Base-by-base conservation (phyloP, 2,888 invertebrate species). In the Carcina quercana region DNA sequence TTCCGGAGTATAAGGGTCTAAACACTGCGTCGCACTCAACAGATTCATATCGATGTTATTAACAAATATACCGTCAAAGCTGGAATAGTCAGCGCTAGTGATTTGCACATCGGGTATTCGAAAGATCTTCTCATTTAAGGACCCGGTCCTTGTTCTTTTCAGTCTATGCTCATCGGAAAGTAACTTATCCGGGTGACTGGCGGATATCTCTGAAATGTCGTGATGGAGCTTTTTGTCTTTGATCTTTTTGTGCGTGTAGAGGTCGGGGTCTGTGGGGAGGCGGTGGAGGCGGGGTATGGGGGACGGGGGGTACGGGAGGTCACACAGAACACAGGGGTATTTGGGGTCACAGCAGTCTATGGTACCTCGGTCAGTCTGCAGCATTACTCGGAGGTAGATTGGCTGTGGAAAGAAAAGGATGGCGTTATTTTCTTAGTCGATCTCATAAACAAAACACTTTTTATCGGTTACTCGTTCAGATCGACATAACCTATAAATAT, bases 1-100 rank as follows among this genome's bases (percentile, higher is more conserved):
- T 54, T 93, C 93, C n/a, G 93, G 93, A 0, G 93, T 93, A 51
- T 93, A 93, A 0, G 93, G 93, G 49, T 92, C 92, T 52, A 88
- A 71, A 53, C 75, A 79, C 3, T 46, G 67, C 1, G 56, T 43
- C 0, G 72, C 73, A 5, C 64, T 64, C 1, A 88, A 56, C 14
- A 86, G 55, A 1, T 85, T 79, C 3, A 71, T 76, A 45, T 88
- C 88, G 7, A 87, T 67, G 32, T 86, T 84, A 43, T 87, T 87
- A 0, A 86, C 79, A 35, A 86, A 86, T 8, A 87, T 73, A 1
- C 66, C 65, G 13, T 79, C 74, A 30, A 43, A 62, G 27, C 64
- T 73, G 0, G 52, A 68, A 26, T 66, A 71, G 35, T 87, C 88
- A 0, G 85, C 84, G 25, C 76, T 73, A 8, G 86, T 85, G 5